phyloP scores from a whole-genome alignment of 2,113 vertebrate genomes.

The Dicentrarchus labrax region DNA sequence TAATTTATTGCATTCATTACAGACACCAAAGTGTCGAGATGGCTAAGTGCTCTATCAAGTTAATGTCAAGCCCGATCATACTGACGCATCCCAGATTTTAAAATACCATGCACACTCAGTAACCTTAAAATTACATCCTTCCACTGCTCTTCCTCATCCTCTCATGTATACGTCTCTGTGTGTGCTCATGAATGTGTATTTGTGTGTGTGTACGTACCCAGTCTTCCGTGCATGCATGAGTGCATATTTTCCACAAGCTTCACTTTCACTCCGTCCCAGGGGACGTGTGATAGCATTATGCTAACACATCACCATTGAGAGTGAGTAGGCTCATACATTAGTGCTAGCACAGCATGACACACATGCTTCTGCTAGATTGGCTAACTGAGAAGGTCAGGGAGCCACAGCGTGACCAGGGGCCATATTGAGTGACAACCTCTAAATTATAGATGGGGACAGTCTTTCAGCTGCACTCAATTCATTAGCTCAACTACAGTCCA shows the following conservation, averaged over 20 bases:
- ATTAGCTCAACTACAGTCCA: conserved; percentile 54
- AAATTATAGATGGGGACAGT: conserved; percentile 72
- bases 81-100: background rate
- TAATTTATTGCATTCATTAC: conserved; percentile 28
- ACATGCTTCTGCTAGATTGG: conserved; percentile 15
- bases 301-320: conserved; percentile 12
- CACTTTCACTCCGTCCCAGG: conserved; percentile 45
- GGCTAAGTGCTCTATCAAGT: conserved; percentile 5
- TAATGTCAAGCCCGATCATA: background rate
- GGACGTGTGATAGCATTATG: conserved; percentile 20
- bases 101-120: conserved; percentile 7
- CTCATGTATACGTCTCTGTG: background rate
- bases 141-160: background rate
- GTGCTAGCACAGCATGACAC: conserved; percentile 6
- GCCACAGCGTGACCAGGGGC: conserved; percentile 55
- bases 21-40: background rate
- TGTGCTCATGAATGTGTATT: background rate
- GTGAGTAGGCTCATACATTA: background rate
- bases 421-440: conserved; percentile 66
- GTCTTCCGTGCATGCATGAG: conserved; percentile 1
- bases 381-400: conserved; percentile 68
- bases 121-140: background rate
- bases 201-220: background rate
- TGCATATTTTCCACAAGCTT: conserved; percentile 41
- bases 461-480: conserved; percentile 65